Evolutionary conservation across 2,113 vertebrate genomes (phyloP).

Genomic region (Oreochromis tanganicae): DNA sequence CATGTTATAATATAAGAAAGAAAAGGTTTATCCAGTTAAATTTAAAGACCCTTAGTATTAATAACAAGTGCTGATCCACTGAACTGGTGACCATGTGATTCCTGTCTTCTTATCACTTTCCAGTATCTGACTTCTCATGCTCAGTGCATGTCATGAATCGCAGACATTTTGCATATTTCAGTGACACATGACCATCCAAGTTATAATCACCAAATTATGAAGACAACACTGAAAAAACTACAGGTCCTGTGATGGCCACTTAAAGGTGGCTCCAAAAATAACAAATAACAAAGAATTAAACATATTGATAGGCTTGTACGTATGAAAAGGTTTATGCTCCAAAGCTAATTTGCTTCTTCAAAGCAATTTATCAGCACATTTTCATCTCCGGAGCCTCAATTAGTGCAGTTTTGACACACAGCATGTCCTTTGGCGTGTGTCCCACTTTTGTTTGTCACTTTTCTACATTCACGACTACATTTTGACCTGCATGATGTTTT

Average conservation of each 20-base stretch:
- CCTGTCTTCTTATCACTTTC: background rate
- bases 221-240: background rate
- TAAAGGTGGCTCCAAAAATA: background rate
- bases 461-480: background rate
- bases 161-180: background rate
- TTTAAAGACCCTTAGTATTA: background rate
- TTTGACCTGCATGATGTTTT: background rate
- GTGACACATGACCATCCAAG: background rate
- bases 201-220: background rate
- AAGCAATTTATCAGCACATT: background rate
- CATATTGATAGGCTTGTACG: background rate
- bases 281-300: background rate
- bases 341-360: background rate
- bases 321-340: background rate
- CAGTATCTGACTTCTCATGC: background rate
- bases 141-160: background rate
- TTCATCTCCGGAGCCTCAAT: background rate
- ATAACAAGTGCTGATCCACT: background rate
- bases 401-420: background rate
- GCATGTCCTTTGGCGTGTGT: background rate
- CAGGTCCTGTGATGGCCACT: background rate
- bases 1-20: background rate
- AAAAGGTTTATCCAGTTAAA: background rate
- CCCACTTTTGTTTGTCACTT: background rate
- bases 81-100: background rate